Evolutionary conservation across 2,888 invertebrate species (phyloP), one percentile per base, ranked within the genome.

Genomic region (Mimachlamys varia): DNA sequence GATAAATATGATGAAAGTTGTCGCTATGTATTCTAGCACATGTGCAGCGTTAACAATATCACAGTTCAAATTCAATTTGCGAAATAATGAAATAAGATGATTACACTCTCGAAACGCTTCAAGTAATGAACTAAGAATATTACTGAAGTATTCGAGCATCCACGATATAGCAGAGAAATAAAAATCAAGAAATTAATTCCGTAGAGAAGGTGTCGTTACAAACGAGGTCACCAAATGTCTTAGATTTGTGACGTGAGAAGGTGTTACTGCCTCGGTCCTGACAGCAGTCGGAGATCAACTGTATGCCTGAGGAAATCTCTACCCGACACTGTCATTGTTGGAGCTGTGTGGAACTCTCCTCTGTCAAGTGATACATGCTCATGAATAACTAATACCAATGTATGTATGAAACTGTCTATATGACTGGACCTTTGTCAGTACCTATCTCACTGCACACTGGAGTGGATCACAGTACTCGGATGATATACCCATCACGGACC

Each of bases 311-410:
- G 33, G 27, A 19, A 22, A 27, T 76, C 33, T 33, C 1, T 33
- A 33, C 76, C 22, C 22, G 7, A 33, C 33, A 33, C 53, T 53
- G 53, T 53, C 53, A 53, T 53, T 17, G 53, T 53, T 17, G 53
- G 53, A 53, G 13, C 13, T 13, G 53, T 53, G 5, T 53, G 22
- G 76, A 76, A 76, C 76, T 76, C 76, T 76, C 33, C 76, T 76
- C 33, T 76, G 76, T 76, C 76, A 76, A 76, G 22, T 76, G 22
- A 76, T 22, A 76, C 76, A 76, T 76, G 33, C 76, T 76, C 76
- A 76, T 76, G 76, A 76, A 76, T 76, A 76, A 76, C 76, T 76
- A 76, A 76, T 13, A 27, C 12, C 76, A 33, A 76, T 76, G 33
- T 76, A 76, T 53, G 53, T 53, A 53, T 53, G 53, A 76, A 33